Base-by-base conservation (phyloP, 2,113 vertebrate genomes). In the Phrynocephalus versicolor region DNA sequence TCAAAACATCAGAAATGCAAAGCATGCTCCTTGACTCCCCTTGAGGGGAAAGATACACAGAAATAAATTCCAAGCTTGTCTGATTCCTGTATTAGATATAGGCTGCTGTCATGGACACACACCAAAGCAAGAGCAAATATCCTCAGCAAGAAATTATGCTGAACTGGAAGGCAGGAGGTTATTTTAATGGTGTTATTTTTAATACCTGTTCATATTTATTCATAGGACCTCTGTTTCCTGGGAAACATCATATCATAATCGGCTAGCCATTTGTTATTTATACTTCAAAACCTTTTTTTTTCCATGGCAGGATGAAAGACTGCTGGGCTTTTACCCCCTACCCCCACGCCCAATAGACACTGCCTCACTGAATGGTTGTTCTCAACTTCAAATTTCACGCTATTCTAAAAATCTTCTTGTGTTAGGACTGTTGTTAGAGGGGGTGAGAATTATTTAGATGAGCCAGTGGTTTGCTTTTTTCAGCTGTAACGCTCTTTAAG, bases 81-180 rank as follows among this genome's bases (percentile, higher is more conserved):
- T 41, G 45, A 55, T 27, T 62, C 16, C 65, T 10, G 23, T 45
- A 74, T 83, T 64, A 75, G 14, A 45, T 75, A 75, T 16, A 71
- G n/a, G 55, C 27, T 80, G 37, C 16, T 67, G 41, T 41, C 21
- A 23, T 16, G 51, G 35, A 25, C 81, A 79, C 83, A 10, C 57
- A 41, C 41, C 0, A 0, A 19, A 82, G 70, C 70, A 84, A 89
- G 85, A 58, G 62, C 72, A 87, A 77, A 87, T 55, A 83, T 60
- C 76, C 4, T 83, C 30, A 58, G 35, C 13, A 39, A 73, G 75
- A 33, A 3, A 57, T n/a, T 39, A 18, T 27, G 81, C 45, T 72
- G 55, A 72, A 72, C 23, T 3, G 35, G 39, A 70, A 70, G 5
- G 6, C 9, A 18, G 13, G 45, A 1, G 33, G 25, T 21, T 72